These are phyloP conservation scores for Mechanitis mazaeus DNA, from an alignment of 2,888 invertebrate species.

Conservation along the genomic window DNA sequence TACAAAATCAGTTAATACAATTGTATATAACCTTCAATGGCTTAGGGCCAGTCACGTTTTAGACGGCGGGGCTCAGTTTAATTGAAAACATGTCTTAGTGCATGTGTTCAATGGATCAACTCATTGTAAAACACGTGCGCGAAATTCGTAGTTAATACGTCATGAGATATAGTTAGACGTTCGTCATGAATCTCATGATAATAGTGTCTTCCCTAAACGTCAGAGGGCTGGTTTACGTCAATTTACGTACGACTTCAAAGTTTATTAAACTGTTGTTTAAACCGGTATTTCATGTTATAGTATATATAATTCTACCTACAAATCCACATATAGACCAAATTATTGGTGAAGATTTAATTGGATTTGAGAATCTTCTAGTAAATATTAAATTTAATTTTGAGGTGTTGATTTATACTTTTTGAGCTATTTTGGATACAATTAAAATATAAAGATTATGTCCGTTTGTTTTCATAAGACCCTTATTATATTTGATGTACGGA, in stretches of 20 bases:
- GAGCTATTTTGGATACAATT: too few relatives aligned
- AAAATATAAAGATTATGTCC: too few relatives aligned
- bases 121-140: slow-evolving; percentile 10
- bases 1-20: neutral
- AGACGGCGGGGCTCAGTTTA: slow-evolving; percentile 7
- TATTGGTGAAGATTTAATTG: too few relatives aligned
- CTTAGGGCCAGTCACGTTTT: slow-evolving; percentile 21
- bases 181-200: slow-evolving; percentile 25
- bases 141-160: slow-evolving; percentile 18
- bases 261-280: neutral
- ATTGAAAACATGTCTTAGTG: slow-evolving; percentile 13
- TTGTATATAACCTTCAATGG: neutral
- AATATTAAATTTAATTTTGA: too few relatives aligned
- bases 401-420: too few relatives aligned
- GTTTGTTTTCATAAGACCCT: too few relatives aligned
- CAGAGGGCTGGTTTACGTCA: slow-evolving; percentile 31
- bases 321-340: too few relatives aligned
- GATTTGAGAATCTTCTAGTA: too few relatives aligned
- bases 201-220: slow-evolving; percentile 46
- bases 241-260: neutral
- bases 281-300: too few relatives aligned
- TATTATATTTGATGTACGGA: too few relatives aligned
- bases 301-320: too few relatives aligned
- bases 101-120: slow-evolving; percentile 8
- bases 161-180: slow-evolving; percentile 17